phyloP scores from a whole-genome alignment of 1,140 invertebrate species.

The Bacillus rossius region DNA sequence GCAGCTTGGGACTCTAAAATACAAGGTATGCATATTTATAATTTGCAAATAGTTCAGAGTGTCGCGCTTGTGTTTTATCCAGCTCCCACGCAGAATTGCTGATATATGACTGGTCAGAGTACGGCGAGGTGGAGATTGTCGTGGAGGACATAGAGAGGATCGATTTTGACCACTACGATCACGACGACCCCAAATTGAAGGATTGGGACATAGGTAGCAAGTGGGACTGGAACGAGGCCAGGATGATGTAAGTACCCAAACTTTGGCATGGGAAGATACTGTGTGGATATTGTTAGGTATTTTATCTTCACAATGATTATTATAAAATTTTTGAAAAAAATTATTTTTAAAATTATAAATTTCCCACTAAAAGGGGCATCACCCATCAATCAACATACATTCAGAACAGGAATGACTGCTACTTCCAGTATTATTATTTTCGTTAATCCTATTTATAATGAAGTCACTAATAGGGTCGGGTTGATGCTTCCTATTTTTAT shows the following conservation, averaged over 20 bases:
- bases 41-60: no score
- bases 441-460: no score
- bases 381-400: background rate
- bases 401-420: no score
- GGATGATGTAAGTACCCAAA: slow-evolving; percentile 41
- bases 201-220: slow-evolving; percentile 68
- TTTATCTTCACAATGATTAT: background rate
- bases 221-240: slow-evolving; percentile 52
- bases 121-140: slow-evolving; percentile 72
- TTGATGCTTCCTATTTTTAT: no score
- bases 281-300: slow-evolving; percentile 5
- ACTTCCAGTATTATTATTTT: no score
- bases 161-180: slow-evolving; percentile 56
- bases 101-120: slow-evolving; percentile 81
- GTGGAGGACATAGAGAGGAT: slow-evolving; percentile 82
- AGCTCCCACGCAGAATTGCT: slow-evolving; percentile 65
- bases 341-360: slow-evolving; percentile 4
- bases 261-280: slow-evolving; percentile 19
- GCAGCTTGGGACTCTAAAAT: no score
- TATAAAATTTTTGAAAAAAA: background rate
- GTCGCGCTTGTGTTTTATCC: slow-evolving; percentile 15
- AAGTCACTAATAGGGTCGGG: no score
- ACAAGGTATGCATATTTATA: no score
- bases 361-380: background rate
- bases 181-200: slow-evolving; percentile 52